Evolutionary conservation across 2,888 invertebrate species (phyloP).

Genomic region (Theodoxus fluviatilis): DNA sequence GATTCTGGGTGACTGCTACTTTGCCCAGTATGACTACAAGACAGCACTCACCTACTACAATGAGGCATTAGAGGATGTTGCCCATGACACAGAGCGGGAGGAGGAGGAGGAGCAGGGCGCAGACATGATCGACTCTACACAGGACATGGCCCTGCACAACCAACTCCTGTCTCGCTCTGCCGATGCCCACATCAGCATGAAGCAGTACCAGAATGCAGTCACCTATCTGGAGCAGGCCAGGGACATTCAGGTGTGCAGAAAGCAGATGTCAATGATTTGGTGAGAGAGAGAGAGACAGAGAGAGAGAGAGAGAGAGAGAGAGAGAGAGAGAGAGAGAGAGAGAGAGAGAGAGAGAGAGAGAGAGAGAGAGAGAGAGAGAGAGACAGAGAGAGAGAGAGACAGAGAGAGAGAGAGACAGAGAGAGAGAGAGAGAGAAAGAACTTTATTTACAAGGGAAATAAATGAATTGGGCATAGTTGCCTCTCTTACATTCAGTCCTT

Average conservation of each 20-base stretch:
- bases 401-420: too few relatives aligned
- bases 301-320: too few relatives aligned
- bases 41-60: slow-evolving; percentile 58
- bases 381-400: too few relatives aligned
- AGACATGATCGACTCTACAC: slow-evolving; percentile 33
- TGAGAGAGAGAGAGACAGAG: too few relatives aligned
- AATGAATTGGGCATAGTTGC: too few relatives aligned
- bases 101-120: slow-evolving; percentile 1
- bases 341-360: too few relatives aligned
- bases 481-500: too few relatives aligned
- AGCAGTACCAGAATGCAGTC: slow-evolving; percentile 60
- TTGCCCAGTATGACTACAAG: slow-evolving; percentile 59
- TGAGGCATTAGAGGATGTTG: slow-evolving; percentile 61
- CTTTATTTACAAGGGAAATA: too few relatives aligned
- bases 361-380: too few relatives aligned
- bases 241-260: slow-evolving; percentile 59
- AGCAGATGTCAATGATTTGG: too few relatives aligned
- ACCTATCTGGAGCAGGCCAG: slow-evolving; percentile 62
- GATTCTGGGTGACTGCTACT: slow-evolving; percentile 59
- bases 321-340: too few relatives aligned
- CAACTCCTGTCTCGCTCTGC: slow-evolving; percentile 62
- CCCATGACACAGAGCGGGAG: not conserved
- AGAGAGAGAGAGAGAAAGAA: too few relatives aligned
- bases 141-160: slow-evolving; percentile 61
- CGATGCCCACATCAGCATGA: slow-evolving; percentile 60